phyloP scores from a whole-genome alignment of 2,113 vertebrate species.

The Protomyctophum bolini region DNA sequence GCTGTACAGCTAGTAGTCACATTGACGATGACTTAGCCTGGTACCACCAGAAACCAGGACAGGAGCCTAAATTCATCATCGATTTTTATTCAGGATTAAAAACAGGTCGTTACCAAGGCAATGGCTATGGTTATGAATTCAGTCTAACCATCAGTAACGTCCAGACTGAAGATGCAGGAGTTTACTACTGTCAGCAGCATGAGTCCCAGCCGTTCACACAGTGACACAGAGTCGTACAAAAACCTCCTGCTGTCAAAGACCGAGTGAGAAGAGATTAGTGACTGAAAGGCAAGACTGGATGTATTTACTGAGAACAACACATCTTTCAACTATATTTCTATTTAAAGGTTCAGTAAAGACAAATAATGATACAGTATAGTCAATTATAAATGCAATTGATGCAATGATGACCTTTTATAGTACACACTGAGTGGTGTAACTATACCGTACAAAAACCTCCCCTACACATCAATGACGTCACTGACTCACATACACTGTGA shows the following conservation, averaged over 20 bases:
- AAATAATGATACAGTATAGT: too few species aligned
- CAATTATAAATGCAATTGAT: too few species aligned
- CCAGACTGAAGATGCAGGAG: conserved; percentile 22
- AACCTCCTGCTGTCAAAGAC: not conserved
- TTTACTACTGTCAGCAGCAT: not conserved
- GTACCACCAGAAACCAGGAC: conserved; percentile 9
- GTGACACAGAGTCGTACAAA: not conserved
- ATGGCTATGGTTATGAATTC: too few species aligned
- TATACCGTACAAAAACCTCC: too few species aligned
- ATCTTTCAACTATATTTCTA: too few species aligned
- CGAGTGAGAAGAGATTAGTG: not conserved
- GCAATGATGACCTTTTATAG: too few species aligned
- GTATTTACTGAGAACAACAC: too few species aligned
- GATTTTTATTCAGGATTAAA: not conserved
- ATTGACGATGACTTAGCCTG: too few species aligned
- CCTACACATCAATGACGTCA: not conserved
- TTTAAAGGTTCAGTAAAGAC: not conserved
- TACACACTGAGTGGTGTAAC: not conserved
- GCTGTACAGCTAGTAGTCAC: conserved; percentile 7
- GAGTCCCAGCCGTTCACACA: not conserved
- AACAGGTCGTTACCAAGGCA: conserved; percentile 1
- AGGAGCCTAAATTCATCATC: conserved; percentile 5
- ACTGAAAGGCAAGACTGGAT: too few species aligned
- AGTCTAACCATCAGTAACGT: conserved; percentile 11
- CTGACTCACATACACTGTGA: too few species aligned